phyloP scores from a whole-genome alignment of 2,888 invertebrate genomes.

The Invenusta paracnida region DNA sequence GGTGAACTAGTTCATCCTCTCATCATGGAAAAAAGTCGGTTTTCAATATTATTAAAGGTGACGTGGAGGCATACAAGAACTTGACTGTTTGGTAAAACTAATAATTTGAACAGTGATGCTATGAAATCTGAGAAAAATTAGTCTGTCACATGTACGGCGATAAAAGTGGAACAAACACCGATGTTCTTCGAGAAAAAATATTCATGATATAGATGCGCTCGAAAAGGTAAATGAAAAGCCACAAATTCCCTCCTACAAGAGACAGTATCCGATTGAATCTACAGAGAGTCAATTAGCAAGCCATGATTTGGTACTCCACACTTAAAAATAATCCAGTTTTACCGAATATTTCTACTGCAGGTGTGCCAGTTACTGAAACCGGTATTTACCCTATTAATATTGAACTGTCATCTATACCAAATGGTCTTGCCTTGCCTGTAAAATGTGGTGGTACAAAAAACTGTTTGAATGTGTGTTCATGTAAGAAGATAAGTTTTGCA shows the following conservation, averaged over 20 bases:
- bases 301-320: conserved; percentile 22
- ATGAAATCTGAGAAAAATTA: not conserved
- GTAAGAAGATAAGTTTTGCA: not conserved
- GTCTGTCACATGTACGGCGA: not conserved
- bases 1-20: not conserved
- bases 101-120: not conserved
- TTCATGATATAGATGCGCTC: not conserved
- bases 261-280: conserved; percentile 1
- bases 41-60: not conserved
- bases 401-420: not conserved
- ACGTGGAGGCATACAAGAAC: not conserved
- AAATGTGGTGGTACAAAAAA: not conserved
- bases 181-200: not conserved
- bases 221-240: conserved; percentile 15
- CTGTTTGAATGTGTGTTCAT: not conserved
- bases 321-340: conserved; percentile 14
- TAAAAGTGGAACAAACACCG: not conserved
- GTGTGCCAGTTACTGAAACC: too few species aligned
- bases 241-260: not conserved
- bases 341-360: not conserved
- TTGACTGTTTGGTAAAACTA: not conserved
- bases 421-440: not conserved
- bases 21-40: not conserved
- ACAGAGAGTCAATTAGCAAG: conserved; percentile 20
- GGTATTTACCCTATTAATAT: too few species aligned